A percentile compares a stretch with the other conserved stretches of the same genome.
These are phyloP conservation scores for Eurytoma adleriae DNA, from an alignment of 2,888 invertebrate genomes.

Conservation along the genomic window DNA sequence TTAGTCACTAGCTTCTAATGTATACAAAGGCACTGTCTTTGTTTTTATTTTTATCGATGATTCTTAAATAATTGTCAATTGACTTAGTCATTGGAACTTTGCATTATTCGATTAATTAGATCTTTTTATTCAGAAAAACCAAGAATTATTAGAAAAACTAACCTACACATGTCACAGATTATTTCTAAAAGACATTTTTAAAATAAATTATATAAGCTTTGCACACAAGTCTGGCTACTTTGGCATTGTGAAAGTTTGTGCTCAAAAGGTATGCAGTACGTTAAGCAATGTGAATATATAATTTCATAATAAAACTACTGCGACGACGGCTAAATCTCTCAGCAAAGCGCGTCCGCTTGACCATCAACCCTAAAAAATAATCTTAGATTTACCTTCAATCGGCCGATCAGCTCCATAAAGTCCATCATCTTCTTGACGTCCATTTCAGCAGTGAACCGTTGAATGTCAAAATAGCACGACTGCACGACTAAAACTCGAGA, in stretches of 20 bases:
- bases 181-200: not conserved
- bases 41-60: not conserved
- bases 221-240: not conserved
- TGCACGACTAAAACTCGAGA: not conserved
- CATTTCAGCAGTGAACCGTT: constrained; percentile 56
- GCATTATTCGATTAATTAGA: not conserved
- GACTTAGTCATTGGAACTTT: not conserved
- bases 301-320: not conserved
- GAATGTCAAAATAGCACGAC: not conserved
- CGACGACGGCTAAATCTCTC: not conserved
- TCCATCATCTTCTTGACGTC: constrained; percentile 79
- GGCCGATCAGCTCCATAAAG: constrained; percentile 85
- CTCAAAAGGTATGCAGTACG: not conserved
- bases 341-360: not conserved
- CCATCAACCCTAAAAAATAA: not conserved
- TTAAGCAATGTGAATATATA: constrained; percentile 5
- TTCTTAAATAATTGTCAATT: too few relatives aligned
- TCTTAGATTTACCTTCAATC: constrained; percentile 80
- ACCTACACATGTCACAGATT: not conserved
- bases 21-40: constrained; percentile 2
- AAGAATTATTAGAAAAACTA: not conserved
- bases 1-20: constrained; percentile 12
- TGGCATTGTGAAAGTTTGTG: not conserved
- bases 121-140: too few relatives aligned
- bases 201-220: constrained; percentile 30